phyloP scores from a whole-genome alignment of 2,113 vertebrate genomes.

The Mesembrinibis cayennensis region DNA sequence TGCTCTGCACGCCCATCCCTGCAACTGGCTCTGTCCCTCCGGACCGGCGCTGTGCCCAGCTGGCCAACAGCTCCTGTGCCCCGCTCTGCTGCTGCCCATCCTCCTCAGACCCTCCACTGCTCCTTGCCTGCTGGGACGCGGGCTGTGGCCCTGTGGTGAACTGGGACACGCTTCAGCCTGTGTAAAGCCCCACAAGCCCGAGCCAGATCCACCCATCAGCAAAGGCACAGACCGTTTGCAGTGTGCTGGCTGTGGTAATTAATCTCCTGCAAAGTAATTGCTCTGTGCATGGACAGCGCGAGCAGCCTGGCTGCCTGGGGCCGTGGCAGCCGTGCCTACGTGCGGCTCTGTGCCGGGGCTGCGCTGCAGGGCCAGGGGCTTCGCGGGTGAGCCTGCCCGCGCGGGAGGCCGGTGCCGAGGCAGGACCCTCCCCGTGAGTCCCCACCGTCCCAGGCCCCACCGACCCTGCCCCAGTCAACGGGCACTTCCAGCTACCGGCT shows the following conservation, averaged over 20 bases:
- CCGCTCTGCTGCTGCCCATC: background rate
- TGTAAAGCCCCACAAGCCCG: too few species aligned
- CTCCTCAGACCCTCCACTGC: background rate
- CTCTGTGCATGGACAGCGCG: background rate
- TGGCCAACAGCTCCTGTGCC: background rate
- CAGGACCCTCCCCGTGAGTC: accelerated
- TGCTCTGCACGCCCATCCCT: too few species aligned
- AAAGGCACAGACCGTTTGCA: too few species aligned
- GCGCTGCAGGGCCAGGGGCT: background rate
- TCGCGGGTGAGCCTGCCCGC: accelerated
- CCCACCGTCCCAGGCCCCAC: background rate
- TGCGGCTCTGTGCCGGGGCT: background rate
- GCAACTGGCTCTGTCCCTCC: accelerated
- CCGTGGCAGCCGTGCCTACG: background rate
- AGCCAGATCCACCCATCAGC: too few species aligned
- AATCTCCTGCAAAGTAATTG: background rate
- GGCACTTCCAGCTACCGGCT: background rate
- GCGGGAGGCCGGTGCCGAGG: too few species aligned
- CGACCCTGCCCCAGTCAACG: accelerated
- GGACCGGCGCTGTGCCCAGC: too few species aligned
- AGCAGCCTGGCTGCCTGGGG: background rate
- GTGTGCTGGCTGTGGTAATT: background rate
- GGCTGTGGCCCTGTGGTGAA: background rate
- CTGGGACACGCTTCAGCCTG: background rate
- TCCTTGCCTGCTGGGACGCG: background rate